Evolutionary conservation across 2,113 vertebrate genomes (phyloP), one percentile per base, ranked within the genome.

Genomic region (Irena cyanogastra): DNA sequence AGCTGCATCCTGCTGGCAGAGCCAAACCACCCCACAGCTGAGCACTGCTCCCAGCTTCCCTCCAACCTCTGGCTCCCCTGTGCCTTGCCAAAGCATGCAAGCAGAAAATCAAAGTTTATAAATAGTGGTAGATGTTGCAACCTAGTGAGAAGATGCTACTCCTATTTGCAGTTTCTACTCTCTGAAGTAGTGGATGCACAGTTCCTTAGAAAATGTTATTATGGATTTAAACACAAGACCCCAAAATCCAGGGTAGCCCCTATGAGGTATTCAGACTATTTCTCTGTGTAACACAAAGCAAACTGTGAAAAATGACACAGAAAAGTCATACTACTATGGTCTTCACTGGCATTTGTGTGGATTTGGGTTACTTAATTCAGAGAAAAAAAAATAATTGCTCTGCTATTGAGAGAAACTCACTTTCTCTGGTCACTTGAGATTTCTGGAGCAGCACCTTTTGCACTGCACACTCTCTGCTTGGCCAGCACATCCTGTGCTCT

Each of bases 241-340:
- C 44, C 0, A 0, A 72, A 72, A 86, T 26, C 33, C 33, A 33
- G 22, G 4, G 4, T 4, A 31, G 2, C 4, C 4, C 4, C 1
- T 5, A 2, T 3, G 12, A 66, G 24, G n/a, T 16, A n/a, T n/a
- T 52, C 91, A 63, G 42, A 5, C 23, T 19, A 31, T 16, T 49
- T n/a, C 15, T 66, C 41, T 30, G 27, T 4, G 7, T 6, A 15
- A 52, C 20, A 37, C 59, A 70, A 33, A 42, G 42, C 26, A 57
- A 64, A 57, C 6, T 54, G 42, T 27, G 45, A 44, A 66, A 77
- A 69, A 44, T 19, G 0, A 50, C 21, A 50, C 37, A 26, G 39
- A 23, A 24, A 12, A 87, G 41, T 15, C 44, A n/a, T 10, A 2
- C 11, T 16, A 2, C 70, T 14, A 0, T 0, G 3, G 20, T n/a